Conservation (phyloP, 2,113 vertebrate genomes). For the Chaenogobius annularis region DNA sequence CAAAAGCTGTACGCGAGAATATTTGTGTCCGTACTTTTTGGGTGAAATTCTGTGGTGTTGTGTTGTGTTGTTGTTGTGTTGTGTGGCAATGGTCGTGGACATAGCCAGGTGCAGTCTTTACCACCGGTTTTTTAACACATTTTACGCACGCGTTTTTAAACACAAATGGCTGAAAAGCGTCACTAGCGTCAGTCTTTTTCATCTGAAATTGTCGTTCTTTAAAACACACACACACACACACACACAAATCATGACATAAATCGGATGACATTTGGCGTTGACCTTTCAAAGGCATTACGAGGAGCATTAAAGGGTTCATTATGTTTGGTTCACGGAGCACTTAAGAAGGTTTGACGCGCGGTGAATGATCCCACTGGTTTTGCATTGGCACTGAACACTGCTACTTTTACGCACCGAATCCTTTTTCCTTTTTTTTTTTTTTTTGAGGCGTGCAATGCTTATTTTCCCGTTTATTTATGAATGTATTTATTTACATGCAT, state of each 20-base stretch:
- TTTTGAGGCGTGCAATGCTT: background rate
- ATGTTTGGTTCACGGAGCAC: slow-evolving; percentile 43
- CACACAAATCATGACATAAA: background rate
- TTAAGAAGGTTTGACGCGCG: slow-evolving; percentile 59
- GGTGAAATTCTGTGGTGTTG: no score
- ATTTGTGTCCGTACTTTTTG: no score
- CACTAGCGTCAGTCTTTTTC: no score
- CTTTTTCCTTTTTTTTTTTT: no score
- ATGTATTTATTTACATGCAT: background rate
- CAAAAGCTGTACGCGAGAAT: no score
- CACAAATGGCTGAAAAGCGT: no score
- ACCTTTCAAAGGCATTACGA: background rate
- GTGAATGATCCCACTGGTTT: slow-evolving; percentile 5
- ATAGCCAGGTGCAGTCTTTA: no score
- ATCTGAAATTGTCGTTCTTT: no score
- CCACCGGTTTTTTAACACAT: no score
- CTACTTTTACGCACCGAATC: background rate
- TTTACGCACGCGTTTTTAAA: no score
- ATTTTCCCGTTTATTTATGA: background rate
- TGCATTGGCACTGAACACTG: background rate
- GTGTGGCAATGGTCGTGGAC: no score
- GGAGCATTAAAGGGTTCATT: background rate
- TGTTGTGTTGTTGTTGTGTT: no score
- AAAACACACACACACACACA: background rate
- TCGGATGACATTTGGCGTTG: background rate